Percentiles rank a stretch among this genome's conserved stretches.
Evolutionary conservation across 2,888 invertebrate genomes (phyloP).

Genomic region (Scaptomyza flava): DNA sequence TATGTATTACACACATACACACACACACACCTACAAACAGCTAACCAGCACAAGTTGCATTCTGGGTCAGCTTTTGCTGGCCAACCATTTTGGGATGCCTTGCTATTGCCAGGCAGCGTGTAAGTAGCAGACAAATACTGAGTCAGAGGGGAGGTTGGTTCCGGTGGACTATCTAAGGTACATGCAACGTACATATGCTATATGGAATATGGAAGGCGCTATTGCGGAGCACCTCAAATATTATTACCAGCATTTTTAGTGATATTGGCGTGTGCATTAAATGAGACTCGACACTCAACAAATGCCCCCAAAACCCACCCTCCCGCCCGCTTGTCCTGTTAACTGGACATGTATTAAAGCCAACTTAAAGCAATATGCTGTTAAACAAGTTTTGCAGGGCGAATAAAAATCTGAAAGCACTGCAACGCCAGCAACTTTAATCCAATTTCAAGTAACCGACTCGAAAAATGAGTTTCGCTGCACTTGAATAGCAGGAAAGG

Average conservation of each 20-base stretch:
- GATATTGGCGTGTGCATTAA: conserved; percentile 70
- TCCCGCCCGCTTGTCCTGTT: conserved; percentile 23
- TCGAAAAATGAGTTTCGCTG: conserved; percentile 60
- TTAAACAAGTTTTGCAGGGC: conserved; percentile 47
- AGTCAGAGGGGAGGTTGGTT: neutral
- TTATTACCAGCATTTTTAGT: conserved; percentile 76
- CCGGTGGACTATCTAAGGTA: conserved; percentile 2
- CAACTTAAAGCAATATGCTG: conserved; percentile 53
- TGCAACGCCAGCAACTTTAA: conserved; percentile 47
- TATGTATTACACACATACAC: conserved; percentile 15
- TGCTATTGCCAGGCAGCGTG: conserved; percentile 40
- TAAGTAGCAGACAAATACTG: conserved; percentile 52
- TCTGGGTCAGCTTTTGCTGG: conserved; percentile 68
- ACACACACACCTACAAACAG: conserved; percentile 26
- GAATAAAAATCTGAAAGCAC: conserved; percentile 46
- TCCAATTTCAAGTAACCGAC: conserved; percentile 68
- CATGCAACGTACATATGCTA: conserved; percentile 33
- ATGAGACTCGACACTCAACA: conserved; percentile 44
- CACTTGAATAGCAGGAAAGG: conserved; percentile 38
- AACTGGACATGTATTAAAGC: conserved; percentile 75
- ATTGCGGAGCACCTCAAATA: conserved; percentile 76
- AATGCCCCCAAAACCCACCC: neutral
- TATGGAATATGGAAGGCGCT: conserved; percentile 46
- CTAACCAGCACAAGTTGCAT: conserved; percentile 77
- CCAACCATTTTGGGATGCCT: conserved; percentile 50